Evolutionary conservation across 1,140 invertebrate genomes (phyloP).

Genomic region (Aphidius gifuensis): DNA sequence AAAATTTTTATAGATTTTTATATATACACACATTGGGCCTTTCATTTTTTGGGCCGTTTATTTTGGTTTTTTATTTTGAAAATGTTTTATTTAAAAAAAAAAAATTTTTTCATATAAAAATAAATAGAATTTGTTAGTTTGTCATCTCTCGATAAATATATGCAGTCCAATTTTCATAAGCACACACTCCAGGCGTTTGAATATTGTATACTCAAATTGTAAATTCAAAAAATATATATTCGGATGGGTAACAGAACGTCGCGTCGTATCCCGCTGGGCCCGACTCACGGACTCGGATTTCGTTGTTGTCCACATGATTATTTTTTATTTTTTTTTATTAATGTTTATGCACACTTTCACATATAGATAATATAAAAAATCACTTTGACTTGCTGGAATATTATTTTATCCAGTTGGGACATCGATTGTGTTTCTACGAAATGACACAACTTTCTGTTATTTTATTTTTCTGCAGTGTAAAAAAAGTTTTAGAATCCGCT

Average conservation of each 20-base stretch:
- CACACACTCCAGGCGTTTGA: slow-evolving; percentile 12
- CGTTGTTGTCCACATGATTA: slow-evolving; percentile 5
- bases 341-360: slow-evolving; percentile 10
- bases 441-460: too few species aligned
- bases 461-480: slow-evolving; percentile 2
- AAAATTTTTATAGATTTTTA: slow-evolving; percentile 11
- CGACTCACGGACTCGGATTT: slow-evolving; percentile 23
- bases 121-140: background rate
- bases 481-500: background rate
- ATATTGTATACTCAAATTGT: background rate
- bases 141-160: background rate
- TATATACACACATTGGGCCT: too few species aligned
- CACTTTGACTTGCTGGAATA: too few species aligned
- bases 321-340: background rate
- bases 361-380: too few species aligned
- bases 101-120: too few species aligned
- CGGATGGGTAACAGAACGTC: slow-evolving; percentile 32
- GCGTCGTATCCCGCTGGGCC: slow-evolving; percentile 36
- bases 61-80: too few species aligned
- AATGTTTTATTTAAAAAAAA: too few species aligned
- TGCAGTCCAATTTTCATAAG: slow-evolving; percentile 30
- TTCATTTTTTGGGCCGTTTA: too few species aligned
- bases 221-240: slow-evolving; percentile 25
- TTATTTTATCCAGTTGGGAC: too few species aligned
- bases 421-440: too few species aligned